Evolutionary conservation across 2,797 vertebrate species (phyloP), one percentile per base, ranked within the genome.

Genomic region (Fringilla coelebs): DNA sequence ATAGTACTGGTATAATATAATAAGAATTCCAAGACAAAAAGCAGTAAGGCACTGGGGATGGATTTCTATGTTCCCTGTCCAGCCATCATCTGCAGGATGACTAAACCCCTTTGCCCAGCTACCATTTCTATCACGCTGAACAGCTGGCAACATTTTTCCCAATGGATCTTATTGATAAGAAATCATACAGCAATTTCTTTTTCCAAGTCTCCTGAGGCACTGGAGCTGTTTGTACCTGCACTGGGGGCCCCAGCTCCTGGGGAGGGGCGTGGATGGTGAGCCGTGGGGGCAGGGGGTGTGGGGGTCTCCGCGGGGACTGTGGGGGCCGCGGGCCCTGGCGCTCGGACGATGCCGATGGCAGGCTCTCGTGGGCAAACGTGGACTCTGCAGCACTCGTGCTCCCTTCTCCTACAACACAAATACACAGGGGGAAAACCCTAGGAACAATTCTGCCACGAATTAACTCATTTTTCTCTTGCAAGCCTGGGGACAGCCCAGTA

Each of bases 181-280:
- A 71, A 29, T 10, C 7, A 57, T 0, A 11, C 1, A 67, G 26
- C 15, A 18, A 14, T 38, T 73, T 61, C 54, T 65, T 57, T 61
- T 45, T 4, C 3, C 1, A 55, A 63, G 34, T 6, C 70, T 71
- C 68, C 48, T 28, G 68, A 67, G 54, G 12, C 1, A 3, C 68
- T 40, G 36, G 62, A 54, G 48, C n/a, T 21, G 76, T 80, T 57
- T 34, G 7, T 90, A 99, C 98, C 97, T 99, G 99, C 88, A 98
- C 97, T 24, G 99, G 98, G 5, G 99, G 98, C 15, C 98, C 99
- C 90, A 99, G 97, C 24, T 99, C 99, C 80, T 98, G 99, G 32
- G 98, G 97, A 19, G 98, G 98, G 16, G 98, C 97, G 10, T 99
- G 98, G 95, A 99, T 98, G 81, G 98, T 99, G 25, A 99, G 97